phyloP scores from a whole-genome alignment of 2,888 invertebrate species.

The Gnatocerus cornutus region DNA sequence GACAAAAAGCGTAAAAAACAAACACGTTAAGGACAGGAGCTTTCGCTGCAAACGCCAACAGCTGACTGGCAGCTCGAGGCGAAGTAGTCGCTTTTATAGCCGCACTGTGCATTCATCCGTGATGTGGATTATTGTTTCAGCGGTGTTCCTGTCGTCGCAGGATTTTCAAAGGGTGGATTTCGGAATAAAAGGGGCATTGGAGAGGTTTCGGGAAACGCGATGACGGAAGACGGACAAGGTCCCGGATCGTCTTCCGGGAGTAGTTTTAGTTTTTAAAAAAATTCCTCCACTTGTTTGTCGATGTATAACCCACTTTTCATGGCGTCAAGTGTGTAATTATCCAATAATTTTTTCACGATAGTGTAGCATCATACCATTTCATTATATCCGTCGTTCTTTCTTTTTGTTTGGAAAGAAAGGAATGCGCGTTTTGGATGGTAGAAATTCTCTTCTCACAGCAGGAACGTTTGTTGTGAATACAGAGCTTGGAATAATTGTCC shows the following conservation, averaged over 20 bases:
- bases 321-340: constrained; percentile 12
- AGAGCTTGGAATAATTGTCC: constrained; percentile 4
- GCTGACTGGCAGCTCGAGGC: constrained; percentile 65
- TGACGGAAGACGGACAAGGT: not conserved
- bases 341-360: constrained; percentile 7
- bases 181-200: not conserved
- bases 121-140: constrained; percentile 33
- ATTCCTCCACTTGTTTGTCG: constrained; percentile 3
- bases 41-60: constrained; percentile 61
- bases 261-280: no score
- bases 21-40: constrained; percentile 33
- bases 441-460: constrained; percentile 23
- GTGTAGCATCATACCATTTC: constrained; percentile 1
- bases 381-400: not conserved
- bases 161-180: constrained; percentile 12
- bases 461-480: constrained; percentile 14
- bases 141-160: constrained; percentile 13
- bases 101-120: constrained; percentile 56
- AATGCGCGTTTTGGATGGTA: constrained; percentile 23
- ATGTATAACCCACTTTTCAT: constrained; percentile 16
- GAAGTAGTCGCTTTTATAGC: constrained; percentile 64
- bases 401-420: constrained; percentile 22
- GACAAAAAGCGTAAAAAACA: constrained; percentile 49
- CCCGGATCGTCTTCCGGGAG: not conserved
- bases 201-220: not conserved